Base-by-base conservation (phyloP, 2,888 invertebrate genomes). In the Celastrina argiolus region DNA sequence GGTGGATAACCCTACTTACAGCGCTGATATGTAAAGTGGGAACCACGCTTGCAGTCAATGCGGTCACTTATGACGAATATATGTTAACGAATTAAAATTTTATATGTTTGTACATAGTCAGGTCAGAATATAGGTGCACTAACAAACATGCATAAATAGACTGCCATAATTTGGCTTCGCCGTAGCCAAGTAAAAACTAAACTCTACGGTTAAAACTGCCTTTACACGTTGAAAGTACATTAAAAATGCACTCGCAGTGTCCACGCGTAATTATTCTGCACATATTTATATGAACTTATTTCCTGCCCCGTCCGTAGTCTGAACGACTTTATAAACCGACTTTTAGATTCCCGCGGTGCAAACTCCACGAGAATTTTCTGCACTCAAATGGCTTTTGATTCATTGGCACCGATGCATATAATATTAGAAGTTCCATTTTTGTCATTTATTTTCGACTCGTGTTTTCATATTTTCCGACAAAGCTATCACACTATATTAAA, bases 341-440 rank as follows among this genome's bases (percentile, higher is more conserved):
- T 61, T 61, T 39, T 0, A 61, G 39, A 61, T 22, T 61, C 39
- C 39, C 22, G 39, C 61, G 39, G 34, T 59, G 34, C 61, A 36
- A 22, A 61, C 59, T 36, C 14, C 14, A 22, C 12, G 18, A 22
- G 61, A 61, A 39, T 22, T 61, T 39, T 22, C 10, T 36, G 22
- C 22, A 39, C 39, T 12, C 39, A 18, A 61, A 36, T 39, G 61
- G 36, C 39, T 61, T 61, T 39, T 61, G 61, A 61, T 61, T 61
- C 61, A 61, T 61, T 61, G 61, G 36, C 36, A 36, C 36, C 22
- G 12, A 39, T 39, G 61, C 61, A 61, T 39, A 61, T 51, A 51
- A 51, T 61, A 61, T 61, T 61, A 61, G 36, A 61, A 36, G 14
- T 39, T 61, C 61, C 39, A 36, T 39, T 59, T 16, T 34, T 59